A percentile compares a stretch with the other conserved stretches of the same genome.
phyloP scores from a whole-genome alignment of 1,140 invertebrate species.

The Calosoma granatense region DNA sequence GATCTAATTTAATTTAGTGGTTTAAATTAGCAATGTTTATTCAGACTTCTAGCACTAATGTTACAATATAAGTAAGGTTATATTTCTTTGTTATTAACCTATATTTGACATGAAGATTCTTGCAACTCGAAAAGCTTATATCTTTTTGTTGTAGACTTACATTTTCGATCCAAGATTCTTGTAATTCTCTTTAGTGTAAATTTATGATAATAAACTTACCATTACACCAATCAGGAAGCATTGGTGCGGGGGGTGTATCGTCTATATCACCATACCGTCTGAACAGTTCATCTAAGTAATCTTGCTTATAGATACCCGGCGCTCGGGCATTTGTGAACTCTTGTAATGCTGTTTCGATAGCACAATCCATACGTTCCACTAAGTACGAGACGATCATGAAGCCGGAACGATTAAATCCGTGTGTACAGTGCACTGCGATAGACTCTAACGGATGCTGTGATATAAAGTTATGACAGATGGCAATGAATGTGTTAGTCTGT shows the following conservation, averaged over 20 bases:
- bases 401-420: slow-evolving; percentile 97
- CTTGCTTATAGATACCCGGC: slow-evolving; percentile 70
- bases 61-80: no score
- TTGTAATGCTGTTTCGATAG: slow-evolving; percentile 67
- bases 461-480: slow-evolving; percentile 69
- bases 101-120: no score
- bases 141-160: no score
- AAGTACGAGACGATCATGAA: slow-evolving; percentile 89
- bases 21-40: no score
- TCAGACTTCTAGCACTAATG: no score
- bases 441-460: slow-evolving; percentile 65
- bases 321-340: slow-evolving; percentile 62
- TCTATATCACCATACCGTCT: slow-evolving; percentile 67
- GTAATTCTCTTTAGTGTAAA: no score
- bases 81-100: no score
- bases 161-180: no score
- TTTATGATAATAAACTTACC: slow-evolving; percentile 34
- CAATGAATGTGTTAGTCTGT: slow-evolving; percentile 68
- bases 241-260: slow-evolving; percentile 59
- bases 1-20: no score
- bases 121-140: no score
- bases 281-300: slow-evolving; percentile 64
- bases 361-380: slow-evolving; percentile 66
- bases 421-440: slow-evolving; percentile 94
- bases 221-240: slow-evolving; percentile 73